A percentile compares a stretch with the other conserved stretches of the same genome.
phyloP scores from a whole-genome alignment of 2,113 vertebrate species.

The Siniperca chuatsi region DNA sequence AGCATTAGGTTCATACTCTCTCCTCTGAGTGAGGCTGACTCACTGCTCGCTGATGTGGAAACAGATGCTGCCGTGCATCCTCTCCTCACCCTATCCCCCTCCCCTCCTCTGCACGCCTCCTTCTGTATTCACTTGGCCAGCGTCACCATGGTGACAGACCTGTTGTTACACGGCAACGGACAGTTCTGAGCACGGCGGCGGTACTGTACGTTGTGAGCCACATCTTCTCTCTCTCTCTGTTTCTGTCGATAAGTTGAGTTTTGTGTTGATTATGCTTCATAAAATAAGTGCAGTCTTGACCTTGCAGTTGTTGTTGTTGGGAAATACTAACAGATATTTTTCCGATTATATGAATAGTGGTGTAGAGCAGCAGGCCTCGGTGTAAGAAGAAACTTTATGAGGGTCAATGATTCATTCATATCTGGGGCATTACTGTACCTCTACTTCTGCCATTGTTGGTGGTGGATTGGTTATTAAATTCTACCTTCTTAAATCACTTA shows the following conservation, averaged over 20 bases:
- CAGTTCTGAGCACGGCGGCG: constrained; percentile 4
- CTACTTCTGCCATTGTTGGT: background rate
- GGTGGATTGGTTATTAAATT: background rate
- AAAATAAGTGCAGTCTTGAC: background rate
- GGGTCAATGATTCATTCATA: background rate
- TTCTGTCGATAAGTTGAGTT: background rate
- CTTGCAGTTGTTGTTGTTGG: background rate
- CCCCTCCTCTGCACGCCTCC: constrained; percentile 4
- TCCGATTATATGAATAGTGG: background rate
- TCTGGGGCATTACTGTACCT: background rate
- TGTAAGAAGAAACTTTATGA: background rate
- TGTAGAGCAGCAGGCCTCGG: background rate
- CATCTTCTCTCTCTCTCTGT: background rate
- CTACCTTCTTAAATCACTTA: background rate
- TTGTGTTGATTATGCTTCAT: background rate
- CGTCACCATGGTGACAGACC: constrained; percentile 68
- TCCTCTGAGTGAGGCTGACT: constrained; percentile 19
- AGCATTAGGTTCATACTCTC: background rate
- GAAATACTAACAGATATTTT: background rate
- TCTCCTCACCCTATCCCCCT: background rate
- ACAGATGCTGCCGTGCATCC: constrained; percentile 46
- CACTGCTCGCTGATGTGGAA: constrained; percentile 55
- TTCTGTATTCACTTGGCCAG: constrained; percentile 37
- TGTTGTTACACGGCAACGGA: constrained; percentile 37
- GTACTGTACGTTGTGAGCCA: constrained; percentile 2